phyloP scores from a whole-genome alignment of 2,797 vertebrate genomes.

The Paguma larvata region DNA sequence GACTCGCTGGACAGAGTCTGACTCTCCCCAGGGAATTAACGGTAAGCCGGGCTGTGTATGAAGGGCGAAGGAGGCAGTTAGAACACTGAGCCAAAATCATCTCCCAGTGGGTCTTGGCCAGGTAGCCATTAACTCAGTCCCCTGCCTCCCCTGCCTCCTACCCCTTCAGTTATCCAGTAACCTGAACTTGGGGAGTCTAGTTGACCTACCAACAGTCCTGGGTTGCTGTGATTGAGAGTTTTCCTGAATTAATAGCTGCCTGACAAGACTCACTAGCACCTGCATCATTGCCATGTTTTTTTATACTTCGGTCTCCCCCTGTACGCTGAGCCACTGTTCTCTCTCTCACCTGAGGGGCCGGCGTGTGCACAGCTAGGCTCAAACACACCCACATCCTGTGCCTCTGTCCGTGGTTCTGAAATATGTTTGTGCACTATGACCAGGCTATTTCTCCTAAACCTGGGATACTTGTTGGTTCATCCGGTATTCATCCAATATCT shows the following conservation, averaged over 20 bases:
- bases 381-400: fast-evolving
- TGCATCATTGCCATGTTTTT: neutral
- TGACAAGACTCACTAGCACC: neutral
- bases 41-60: neutral
- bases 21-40: neutral
- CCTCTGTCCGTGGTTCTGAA: conserved; percentile 82
- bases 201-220: too few species aligned
- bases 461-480: neutral
- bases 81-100: neutral
- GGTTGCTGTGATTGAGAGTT: neutral
- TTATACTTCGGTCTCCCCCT: neutral
- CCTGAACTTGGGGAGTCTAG: neutral
- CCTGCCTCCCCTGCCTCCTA: neutral
- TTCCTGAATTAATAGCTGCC: neutral
- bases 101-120: neutral
- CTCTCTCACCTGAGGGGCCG: neutral
- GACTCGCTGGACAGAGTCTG: neutral
- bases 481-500: neutral
- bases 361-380: fast-evolving
- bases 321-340: neutral
- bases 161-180: neutral
- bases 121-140: neutral
- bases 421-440: fast-evolving
- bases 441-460: neutral
- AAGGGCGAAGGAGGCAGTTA: neutral